phyloP scores from a whole-genome alignment of 2,797 vertebrate genomes.

The Morus bassanus region DNA sequence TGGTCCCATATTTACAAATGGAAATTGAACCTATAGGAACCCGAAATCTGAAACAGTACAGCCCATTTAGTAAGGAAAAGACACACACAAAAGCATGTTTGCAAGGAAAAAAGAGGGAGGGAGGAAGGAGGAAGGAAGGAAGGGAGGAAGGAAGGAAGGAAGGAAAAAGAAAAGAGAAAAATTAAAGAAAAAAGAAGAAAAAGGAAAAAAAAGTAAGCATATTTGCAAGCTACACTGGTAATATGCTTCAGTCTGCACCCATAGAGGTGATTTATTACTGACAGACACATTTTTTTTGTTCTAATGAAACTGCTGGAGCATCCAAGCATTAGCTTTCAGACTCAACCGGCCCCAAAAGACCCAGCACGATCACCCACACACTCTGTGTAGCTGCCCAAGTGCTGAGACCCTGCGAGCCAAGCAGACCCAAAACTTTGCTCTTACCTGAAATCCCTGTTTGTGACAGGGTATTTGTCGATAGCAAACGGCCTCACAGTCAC shows the following conservation, averaged over 20 bases:
- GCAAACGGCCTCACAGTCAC: slow-evolving; percentile 79
- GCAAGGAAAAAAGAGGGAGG: neutral
- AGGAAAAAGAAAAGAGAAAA: no score
- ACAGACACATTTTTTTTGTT: neutral
- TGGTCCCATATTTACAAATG: neutral
- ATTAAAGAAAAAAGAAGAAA: no score
- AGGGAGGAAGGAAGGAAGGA: no score
- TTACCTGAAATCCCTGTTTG: slow-evolving; percentile 91
- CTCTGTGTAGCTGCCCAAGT: accelerated
- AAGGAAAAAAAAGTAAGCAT: neutral
- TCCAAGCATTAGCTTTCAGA: accelerated
- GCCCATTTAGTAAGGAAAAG: no score
- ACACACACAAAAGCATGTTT: neutral
- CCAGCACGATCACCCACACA: accelerated
- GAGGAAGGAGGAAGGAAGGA: accelerated
- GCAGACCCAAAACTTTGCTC: neutral
- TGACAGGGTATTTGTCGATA: slow-evolving; percentile 86
- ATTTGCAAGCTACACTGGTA: neutral
- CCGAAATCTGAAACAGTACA: neutral
- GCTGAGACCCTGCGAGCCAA: neutral
- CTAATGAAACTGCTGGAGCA: neutral
- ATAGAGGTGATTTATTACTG: accelerated
- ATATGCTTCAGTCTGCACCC: neutral
- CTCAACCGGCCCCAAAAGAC: accelerated
- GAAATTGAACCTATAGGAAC: neutral